These are phyloP conservation scores for Hyphantria cunea DNA, from an alignment of 1,140 invertebrate genomes.

Conservation along the genomic window DNA sequence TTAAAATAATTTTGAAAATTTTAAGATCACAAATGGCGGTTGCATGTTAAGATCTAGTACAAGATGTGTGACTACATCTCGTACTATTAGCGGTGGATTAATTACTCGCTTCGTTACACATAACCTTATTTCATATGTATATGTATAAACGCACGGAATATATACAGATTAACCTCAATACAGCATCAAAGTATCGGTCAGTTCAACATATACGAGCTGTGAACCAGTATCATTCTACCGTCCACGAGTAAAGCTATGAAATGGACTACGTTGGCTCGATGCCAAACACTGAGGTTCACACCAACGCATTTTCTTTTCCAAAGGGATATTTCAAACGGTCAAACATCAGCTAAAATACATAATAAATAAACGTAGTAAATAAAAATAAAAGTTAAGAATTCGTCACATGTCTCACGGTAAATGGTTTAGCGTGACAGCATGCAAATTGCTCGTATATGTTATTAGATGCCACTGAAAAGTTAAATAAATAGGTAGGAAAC, in stretches of 20 bases:
- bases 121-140: constrained; percentile 60
- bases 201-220: constrained; percentile 63
- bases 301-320: constrained; percentile 46
- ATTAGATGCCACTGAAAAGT: constrained; percentile 41
- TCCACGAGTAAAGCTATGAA: constrained; percentile 56
- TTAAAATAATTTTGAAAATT: constrained; percentile 19
- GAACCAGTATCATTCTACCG: constrained; percentile 65
- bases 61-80: constrained; percentile 49
- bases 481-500: constrained; percentile 15
- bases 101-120: constrained; percentile 64
- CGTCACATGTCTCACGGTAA: constrained; percentile 57
- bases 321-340: constrained; percentile 45
- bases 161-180: constrained; percentile 64
- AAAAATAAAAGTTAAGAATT: constrained; percentile 61
- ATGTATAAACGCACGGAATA: constrained; percentile 39
- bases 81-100: constrained; percentile 61
- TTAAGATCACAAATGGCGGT: constrained; percentile 36
- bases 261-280: constrained; percentile 64
- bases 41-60: constrained; percentile 37
- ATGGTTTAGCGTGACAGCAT: constrained; percentile 58
- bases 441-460: constrained; percentile 47
- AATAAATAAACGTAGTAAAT: constrained; percentile 55
- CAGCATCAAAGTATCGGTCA: constrained; percentile 64
- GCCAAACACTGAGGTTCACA: constrained; percentile 60
- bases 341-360: constrained; percentile 42